A percentile compares a stretch with the other conserved stretches of the same genome.
These are phyloP conservation scores for Archips crataeganus DNA, from an alignment of 2,888 invertebrate species.

Conservation along the genomic window DNA sequence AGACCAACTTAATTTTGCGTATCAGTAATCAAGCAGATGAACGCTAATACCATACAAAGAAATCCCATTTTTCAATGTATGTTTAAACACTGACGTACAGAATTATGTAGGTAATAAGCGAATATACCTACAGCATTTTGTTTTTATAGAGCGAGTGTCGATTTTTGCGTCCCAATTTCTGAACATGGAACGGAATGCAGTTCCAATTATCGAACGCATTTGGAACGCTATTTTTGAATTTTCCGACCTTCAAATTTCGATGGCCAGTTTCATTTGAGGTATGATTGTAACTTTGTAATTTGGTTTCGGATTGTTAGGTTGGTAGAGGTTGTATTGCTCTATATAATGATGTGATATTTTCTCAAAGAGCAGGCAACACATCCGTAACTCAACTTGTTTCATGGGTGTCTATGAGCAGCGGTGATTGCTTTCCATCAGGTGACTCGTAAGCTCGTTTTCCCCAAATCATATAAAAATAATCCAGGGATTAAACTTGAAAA, in stretches of 20 bases:
- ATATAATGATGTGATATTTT: not conserved
- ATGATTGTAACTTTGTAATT: slow-evolving; percentile 3
- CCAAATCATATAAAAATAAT: not conserved
- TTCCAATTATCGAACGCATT: slow-evolving; percentile 43
- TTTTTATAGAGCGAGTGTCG: slow-evolving; percentile 58
- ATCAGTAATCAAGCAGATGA: not conserved
- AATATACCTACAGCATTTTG: slow-evolving; percentile 27
- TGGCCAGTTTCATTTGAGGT: not conserved
- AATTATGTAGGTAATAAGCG: not conserved
- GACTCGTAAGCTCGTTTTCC: no score
- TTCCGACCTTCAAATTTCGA: slow-evolving; percentile 30
- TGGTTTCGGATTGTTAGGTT: not conserved
- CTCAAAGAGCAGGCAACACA: no score
- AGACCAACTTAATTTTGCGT: not conserved
- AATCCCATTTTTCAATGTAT: not conserved
- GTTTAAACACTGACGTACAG: not conserved
- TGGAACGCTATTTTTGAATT: slow-evolving; percentile 43
- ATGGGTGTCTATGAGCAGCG: no score
- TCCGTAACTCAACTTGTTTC: no score
- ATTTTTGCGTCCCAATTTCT: slow-evolving; percentile 66
- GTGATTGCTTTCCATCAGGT: no score
- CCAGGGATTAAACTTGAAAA: not conserved
- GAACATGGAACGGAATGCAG: slow-evolving; percentile 46
- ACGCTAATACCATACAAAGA: not conserved
- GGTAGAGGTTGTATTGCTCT: not conserved